A percentile compares a stretch with the other conserved stretches of the same genome.
Evolutionary conservation across 2,888 invertebrate genomes (phyloP).

Genomic region (Drepanosiphum platanoidis): DNA sequence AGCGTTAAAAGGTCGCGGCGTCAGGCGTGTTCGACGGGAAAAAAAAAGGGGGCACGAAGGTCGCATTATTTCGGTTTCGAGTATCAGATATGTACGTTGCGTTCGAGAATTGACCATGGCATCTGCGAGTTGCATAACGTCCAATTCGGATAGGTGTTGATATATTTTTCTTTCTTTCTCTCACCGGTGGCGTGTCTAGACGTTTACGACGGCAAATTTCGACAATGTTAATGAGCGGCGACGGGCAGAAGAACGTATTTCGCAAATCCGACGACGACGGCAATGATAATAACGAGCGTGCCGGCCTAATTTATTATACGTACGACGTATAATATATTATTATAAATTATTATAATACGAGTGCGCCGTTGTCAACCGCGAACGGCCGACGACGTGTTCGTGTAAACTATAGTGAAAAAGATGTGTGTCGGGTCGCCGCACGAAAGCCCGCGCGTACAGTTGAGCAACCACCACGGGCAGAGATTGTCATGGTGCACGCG

Average conservation of each 20-base stretch:
- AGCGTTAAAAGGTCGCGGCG: too few relatives aligned
- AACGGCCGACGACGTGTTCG: too few relatives aligned
- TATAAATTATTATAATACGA: too few relatives aligned
- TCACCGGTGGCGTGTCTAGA: neutral
- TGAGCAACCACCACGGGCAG: neutral
- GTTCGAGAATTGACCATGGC: neutral
- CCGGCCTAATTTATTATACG: too few relatives aligned
- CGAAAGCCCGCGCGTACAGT: too few relatives aligned
- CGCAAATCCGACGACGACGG: neutral
- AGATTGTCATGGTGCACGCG: neutral
- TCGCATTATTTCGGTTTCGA: neutral
- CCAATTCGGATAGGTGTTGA: neutral
- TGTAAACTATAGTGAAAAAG: too few relatives aligned
- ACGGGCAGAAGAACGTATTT: neutral
- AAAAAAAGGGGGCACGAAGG: neutral
- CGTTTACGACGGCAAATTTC: neutral
- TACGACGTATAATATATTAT: too few relatives aligned
- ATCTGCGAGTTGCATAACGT: neutral
- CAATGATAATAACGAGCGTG: neutral
- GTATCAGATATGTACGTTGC: neutral
- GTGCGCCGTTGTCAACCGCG: too few relatives aligned
- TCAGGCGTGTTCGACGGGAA: too few relatives aligned
- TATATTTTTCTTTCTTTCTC: neutral
- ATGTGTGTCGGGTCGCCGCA: constrained; percentile 14
- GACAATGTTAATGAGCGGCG: neutral